These are phyloP conservation scores for Synergus japonicus DNA, from an alignment of 2,888 invertebrate species.

Conservation along the genomic window DNA sequence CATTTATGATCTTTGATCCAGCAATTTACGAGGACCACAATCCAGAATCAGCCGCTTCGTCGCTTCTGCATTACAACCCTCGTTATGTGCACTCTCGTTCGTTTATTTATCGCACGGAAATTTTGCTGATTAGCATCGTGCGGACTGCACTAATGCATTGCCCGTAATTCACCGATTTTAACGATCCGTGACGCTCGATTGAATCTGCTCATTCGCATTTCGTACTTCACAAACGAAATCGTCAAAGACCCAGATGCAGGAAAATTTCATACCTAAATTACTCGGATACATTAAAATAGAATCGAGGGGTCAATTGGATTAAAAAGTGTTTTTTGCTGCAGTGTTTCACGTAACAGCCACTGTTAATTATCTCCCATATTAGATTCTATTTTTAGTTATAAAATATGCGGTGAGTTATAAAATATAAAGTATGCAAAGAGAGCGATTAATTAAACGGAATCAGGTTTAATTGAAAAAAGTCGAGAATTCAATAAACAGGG, in stretches of 20 bases:
- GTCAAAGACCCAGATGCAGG: conserved; percentile 43
- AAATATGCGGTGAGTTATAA: neutral
- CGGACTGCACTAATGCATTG: conserved; percentile 76
- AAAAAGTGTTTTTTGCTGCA: too few species aligned
- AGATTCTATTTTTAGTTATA: neutral
- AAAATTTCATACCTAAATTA: neutral
- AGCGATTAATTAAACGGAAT: neutral
- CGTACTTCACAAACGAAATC: conserved; percentile 54
- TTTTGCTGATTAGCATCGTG: conserved; percentile 77
- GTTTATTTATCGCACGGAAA: conserved; percentile 77
- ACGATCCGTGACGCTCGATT: conserved; percentile 69
- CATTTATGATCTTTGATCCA: conserved; percentile 44
- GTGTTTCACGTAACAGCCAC: too few species aligned
- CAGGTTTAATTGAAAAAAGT: neutral
- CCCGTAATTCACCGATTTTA: conserved; percentile 77
- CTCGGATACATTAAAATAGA: neutral
- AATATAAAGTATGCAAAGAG: neutral
- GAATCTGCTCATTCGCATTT: conserved; percentile 64
- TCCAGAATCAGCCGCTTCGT: conserved; percentile 52
- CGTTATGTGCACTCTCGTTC: conserved; percentile 66
- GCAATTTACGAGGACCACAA: conserved; percentile 54
- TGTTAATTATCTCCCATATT: too few species aligned
- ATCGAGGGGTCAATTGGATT: too few species aligned
- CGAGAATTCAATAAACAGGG: neutral
- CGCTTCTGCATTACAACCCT: conserved; percentile 60